Conservation (phyloP, 2,888 invertebrate species). For the Acleris laterana region DNA sequence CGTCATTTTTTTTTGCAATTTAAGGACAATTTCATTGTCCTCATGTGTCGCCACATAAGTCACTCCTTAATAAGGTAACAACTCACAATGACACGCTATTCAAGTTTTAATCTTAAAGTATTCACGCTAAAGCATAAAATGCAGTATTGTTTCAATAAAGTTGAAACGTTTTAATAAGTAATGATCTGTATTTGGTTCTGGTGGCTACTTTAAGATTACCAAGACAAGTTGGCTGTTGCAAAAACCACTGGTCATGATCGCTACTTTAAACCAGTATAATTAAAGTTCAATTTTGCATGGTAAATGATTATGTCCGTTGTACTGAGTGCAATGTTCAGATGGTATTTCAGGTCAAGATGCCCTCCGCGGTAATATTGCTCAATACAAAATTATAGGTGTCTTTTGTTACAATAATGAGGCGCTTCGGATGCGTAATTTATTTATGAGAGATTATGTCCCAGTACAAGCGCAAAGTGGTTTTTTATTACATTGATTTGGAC, state of each 20-base stretch:
- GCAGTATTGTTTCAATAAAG: too few relatives aligned
- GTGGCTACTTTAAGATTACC: constrained; percentile 4
- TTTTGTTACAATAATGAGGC: constrained; percentile 30
- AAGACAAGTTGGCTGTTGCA: constrained; percentile 1
- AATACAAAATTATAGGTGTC: constrained; percentile 34
- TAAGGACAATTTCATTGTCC: constrained; percentile 35
- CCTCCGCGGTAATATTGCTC: constrained; percentile 28
- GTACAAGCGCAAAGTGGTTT: not conserved
- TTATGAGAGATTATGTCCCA: constrained; percentile 16
- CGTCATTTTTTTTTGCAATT: constrained; percentile 29
- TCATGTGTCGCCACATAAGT: constrained; percentile 20
- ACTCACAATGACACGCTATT: too few relatives aligned
- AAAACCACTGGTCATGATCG: not conserved
- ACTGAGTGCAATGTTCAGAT: constrained; percentile 9
- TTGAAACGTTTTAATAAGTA: too few relatives aligned
- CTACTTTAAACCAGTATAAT: not conserved
- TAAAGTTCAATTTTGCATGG: constrained; percentile 6
- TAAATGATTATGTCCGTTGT: not conserved
- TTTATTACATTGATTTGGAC: too few relatives aligned
- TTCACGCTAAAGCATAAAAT: too few relatives aligned
- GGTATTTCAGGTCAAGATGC: constrained; percentile 27
- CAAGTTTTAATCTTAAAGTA: too few relatives aligned
- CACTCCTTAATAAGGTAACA: too few relatives aligned
- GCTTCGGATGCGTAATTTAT: constrained; percentile 30
- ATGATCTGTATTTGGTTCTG: constrained; percentile 34